Evolutionary conservation across 2,113 vertebrate genomes (phyloP), one percentile per base, ranked within the genome.

Genomic region (Syrrhaptes paradoxus): DNA sequence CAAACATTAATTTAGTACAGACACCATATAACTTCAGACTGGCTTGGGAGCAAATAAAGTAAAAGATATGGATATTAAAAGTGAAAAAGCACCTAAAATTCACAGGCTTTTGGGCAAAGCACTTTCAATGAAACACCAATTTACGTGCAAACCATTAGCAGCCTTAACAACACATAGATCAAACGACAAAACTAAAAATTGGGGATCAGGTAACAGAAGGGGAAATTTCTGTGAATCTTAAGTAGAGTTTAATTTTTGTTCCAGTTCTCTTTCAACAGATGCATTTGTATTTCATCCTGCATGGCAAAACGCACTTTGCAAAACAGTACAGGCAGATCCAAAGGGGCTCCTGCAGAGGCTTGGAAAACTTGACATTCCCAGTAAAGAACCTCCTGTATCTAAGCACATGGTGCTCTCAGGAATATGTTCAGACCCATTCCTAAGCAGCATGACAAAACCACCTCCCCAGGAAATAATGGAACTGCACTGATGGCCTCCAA

Each of bases 71-170:
- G 32, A 74, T 86, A 91, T 73, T 72, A 62, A 36, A 77, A 80
- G 13, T 29, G 49, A 91, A 94, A 97, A 97, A 96, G 51, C 83
- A 95, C 93, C 87, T 80, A 91, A 95, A 92, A 96, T 93, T 85
- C 88, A 57, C 46, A n/a, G 26, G 34, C n/a, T 62, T 85, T 66
- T 52, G 32, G 43, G 34, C 38, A 73, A 52, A 81, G 18, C 9
- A 34, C 49, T 75, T 79, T 73, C 80, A 95, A 48, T 20, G 63
- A 81, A 96, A 89, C 25, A 36, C 16, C 48, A 43, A 57, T 58
- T 91, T 90, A 52, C 63, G 91, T 77, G 70, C 31, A 78, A 93
- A 85, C 62, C 5, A 34, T 48, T 85, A 80, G 41, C 52, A 87
- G 36, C 19, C n/a, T 62, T 81, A 79, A 73, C 13, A 70, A 46